phyloP scores from a whole-genome alignment of 1,140 invertebrate species.

The Zophobas morio region DNA sequence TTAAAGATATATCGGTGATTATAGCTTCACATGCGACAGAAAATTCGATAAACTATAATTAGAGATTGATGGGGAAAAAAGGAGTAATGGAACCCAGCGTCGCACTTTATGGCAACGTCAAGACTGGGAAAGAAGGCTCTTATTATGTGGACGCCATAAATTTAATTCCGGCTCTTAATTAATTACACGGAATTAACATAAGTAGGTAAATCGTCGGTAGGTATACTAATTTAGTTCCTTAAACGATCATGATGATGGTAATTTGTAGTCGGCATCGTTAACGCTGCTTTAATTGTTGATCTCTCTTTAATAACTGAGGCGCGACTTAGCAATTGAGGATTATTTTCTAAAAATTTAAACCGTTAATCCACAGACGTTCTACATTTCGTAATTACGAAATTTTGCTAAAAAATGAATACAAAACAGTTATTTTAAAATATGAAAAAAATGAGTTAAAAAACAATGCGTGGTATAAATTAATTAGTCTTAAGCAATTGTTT shows the following conservation, averaged over 20 bases:
- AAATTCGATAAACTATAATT: conserved; percentile 1
- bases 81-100: not conserved
- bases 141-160: conserved; percentile 20
- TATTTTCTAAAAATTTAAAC: conserved; percentile 16
- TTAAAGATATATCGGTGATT: not conserved
- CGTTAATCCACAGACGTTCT: too few species aligned
- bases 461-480: too few species aligned
- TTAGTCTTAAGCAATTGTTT: too few species aligned
- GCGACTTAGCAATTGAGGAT: not conserved
- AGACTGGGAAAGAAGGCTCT: not conserved
- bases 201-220: conserved; percentile 32
- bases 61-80: not conserved
- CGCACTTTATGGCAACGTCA: conserved; percentile 21
- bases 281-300: conserved; percentile 23
- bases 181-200: conserved; percentile 38
- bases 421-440: too few species aligned
- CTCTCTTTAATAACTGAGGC: conserved; percentile 4
- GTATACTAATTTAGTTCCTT: conserved; percentile 40
- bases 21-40: not conserved
- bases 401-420: too few species aligned
- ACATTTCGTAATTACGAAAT: too few species aligned
- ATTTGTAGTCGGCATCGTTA: conserved; percentile 32
- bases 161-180: conserved; percentile 39
- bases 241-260: conserved; percentile 30
- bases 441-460: too few species aligned